Percentiles rank a stretch among this genome's conserved stretches.
Conservation (phyloP, 2,888 invertebrate species). For the Cheilosia grossa region DNA sequence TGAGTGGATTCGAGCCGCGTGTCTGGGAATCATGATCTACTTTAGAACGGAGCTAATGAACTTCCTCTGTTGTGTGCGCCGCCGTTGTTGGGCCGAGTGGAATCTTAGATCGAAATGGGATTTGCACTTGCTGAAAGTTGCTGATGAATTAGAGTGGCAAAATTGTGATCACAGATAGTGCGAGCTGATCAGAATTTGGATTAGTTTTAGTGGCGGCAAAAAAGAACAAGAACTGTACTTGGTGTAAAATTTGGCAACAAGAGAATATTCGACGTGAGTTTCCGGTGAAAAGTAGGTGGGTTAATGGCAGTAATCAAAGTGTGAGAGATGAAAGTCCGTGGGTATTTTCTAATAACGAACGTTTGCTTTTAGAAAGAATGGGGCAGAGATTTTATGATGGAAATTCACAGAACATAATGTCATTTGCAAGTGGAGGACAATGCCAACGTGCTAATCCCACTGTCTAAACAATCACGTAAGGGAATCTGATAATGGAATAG, state of each 20-base stretch:
- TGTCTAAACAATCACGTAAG: too few relatives aligned
- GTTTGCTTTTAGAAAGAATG: too few relatives aligned
- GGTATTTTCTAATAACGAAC: neutral
- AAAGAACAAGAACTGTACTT: neutral
- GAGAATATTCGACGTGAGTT: neutral
- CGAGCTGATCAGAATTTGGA: constrained; percentile 13
- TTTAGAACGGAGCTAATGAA: constrained; percentile 71
- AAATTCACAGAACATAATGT: too few relatives aligned
- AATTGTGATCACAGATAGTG: constrained; percentile 33
- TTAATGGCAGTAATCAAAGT: neutral
- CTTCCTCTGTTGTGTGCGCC: constrained; percentile 51
- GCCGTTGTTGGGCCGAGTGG: constrained; percentile 19
- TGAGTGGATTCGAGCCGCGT: constrained; percentile 62
- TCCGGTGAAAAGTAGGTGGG: neutral
- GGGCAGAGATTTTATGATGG: too few relatives aligned
- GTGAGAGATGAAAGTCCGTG: neutral
- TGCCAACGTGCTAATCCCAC: too few relatives aligned
- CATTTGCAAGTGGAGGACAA: too few relatives aligned
- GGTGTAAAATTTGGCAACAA: neutral
- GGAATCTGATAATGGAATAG: too few relatives aligned
- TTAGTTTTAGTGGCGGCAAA: neutral
- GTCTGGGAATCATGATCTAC: constrained; percentile 68
- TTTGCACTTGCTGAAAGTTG: constrained; percentile 62
- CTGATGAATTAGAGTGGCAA: constrained; percentile 57
- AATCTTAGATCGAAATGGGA: constrained; percentile 53